Percentiles rank a stretch among this genome's conserved stretches.
Conservation (phyloP, 2,888 invertebrate species). For the Tinea semifulvella region DNA sequence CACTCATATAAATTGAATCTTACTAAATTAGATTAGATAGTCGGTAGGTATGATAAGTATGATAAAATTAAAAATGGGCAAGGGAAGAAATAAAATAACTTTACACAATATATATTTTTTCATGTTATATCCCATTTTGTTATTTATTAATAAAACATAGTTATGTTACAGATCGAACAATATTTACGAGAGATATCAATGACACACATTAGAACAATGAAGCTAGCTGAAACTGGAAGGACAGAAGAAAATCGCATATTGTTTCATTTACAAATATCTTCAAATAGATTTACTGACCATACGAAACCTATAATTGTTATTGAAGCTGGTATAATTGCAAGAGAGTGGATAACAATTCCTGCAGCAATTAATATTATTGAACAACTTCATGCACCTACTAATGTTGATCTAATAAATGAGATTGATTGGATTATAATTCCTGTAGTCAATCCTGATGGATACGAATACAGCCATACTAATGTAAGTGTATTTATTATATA, state of each 20-base stretch:
- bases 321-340: conserved; percentile 70
- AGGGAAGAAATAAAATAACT: too few species aligned
- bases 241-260: conserved; percentile 37
- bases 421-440: conserved; percentile 77
- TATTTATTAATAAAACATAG: too few species aligned
- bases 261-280: conserved; percentile 61
- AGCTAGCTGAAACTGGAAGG: conserved; percentile 31
- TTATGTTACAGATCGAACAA: conserved; percentile 41
- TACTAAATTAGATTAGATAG: too few species aligned
- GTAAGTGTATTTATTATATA: conserved; percentile 35
- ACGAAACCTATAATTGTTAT: conserved; percentile 62
- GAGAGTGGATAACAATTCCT: conserved; percentile 78
- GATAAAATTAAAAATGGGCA: too few species aligned
- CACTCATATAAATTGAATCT: too few species aligned
- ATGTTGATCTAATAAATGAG: conserved; percentile 47
- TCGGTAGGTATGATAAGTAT: too few species aligned
- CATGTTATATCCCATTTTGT: too few species aligned
- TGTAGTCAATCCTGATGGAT: conserved; percentile 77
- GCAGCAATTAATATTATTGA: conserved; percentile 70
- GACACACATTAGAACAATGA: conserved; percentile 26
- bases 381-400: conserved; percentile 60
- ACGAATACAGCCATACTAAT: conserved; percentile 68
- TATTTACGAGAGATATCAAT: conserved; percentile 30
- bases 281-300: conserved; percentile 26
- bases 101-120: too few species aligned